Conservation (phyloP, 2,888 invertebrate genomes). For the Apantesis nais region DNA sequence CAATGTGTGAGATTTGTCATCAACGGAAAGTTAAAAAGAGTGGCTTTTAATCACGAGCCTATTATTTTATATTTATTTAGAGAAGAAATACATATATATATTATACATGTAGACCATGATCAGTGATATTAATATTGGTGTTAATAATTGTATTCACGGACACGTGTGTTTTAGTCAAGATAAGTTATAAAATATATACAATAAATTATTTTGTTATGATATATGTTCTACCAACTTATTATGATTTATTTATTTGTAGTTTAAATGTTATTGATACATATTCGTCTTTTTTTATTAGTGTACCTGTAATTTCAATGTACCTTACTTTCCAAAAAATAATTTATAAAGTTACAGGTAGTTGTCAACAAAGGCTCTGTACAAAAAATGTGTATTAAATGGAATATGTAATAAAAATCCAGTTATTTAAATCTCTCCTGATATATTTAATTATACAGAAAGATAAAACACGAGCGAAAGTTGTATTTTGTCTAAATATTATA, state of each 20-base stretch:
- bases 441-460: not conserved
- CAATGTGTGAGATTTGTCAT: constrained; percentile 43
- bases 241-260: not conserved
- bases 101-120: not conserved
- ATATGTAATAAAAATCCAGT: not conserved
- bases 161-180: not conserved
- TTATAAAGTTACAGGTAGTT: not conserved
- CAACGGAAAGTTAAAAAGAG: constrained; percentile 52
- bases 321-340: not conserved
- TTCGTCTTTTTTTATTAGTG: not conserved
- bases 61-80: not conserved
- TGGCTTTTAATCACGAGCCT: not conserved
- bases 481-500: too few relatives aligned
- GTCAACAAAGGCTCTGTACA: not conserved
- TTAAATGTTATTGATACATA: not conserved
- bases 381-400: not conserved
- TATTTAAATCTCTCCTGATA: not conserved
- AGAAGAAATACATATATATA: not conserved
- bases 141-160: not conserved
- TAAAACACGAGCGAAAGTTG: not conserved
- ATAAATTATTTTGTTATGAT: not conserved
- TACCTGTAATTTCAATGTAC: not conserved
- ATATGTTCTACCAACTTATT: not conserved
- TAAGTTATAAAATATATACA: too few relatives aligned
- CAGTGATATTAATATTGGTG: not conserved